Base-by-base conservation (phyloP, 2,113 vertebrate species). In the Oceanites oceanicus region DNA sequence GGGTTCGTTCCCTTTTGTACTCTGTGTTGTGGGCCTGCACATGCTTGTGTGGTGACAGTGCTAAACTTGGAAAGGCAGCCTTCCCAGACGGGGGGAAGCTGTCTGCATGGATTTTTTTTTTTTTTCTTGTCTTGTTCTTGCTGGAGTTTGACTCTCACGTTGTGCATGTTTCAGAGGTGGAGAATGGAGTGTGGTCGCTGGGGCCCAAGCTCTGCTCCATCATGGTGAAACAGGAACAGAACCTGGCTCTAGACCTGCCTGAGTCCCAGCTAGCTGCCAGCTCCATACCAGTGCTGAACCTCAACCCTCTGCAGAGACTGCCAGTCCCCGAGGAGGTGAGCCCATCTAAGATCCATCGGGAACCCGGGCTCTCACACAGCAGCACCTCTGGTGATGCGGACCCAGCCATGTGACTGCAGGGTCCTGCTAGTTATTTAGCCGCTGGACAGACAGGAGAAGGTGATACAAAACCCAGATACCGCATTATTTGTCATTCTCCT, bases 191-290 rank as follows among this genome's bases (percentile, higher is more conserved):
- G 18, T 99, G 99, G 99, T 98, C 98, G 18, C 99, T 99, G 97
- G 99, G 98, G 86, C 99, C 99, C 96, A 99, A 99, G 92, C 98
- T 99, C 71, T 99, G 99, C 55, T 98, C 99, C 93, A 98, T 99
- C 98, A 98, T 99, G 98, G 99, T 99, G 97, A 99, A 99, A 95
- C 99, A 99, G 96, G 99, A 99, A 96, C 99, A 99, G 78, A 98
- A 97, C 87, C 97, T 98, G 81, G 91, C 98, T 95, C 96, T 98
- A 85, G 99, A 99, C 77, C 92, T 96, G 68, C 95, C 98, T 13
- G 87, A 97, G 79, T 91, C 97, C 97, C 98, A 96, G 80, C 97
- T 96, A 95, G 90, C 98, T 47, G 78, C 97, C 94, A 96, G 98
- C 84, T 96, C 98, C 9, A 82, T 98, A 79, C 97, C 98, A 42